Evolutionary conservation across 2,888 invertebrate species (phyloP), one percentile per base, ranked within the genome.

Genomic region (Camptogramma bilineatum): DNA sequence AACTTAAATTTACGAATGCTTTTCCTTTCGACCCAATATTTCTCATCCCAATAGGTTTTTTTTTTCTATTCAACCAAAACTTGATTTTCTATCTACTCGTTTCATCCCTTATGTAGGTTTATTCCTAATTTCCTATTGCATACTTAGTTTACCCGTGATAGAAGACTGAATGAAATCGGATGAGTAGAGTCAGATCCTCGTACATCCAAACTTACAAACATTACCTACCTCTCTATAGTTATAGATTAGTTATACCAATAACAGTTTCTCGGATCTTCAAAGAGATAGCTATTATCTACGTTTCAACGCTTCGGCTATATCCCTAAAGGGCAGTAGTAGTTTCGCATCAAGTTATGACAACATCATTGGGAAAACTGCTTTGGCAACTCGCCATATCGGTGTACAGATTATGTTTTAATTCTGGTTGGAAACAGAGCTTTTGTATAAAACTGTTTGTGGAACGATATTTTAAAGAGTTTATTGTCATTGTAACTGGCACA

Each of bases 401-500:
- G 65, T 66, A 62, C 64, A 57, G 66, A 62, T 63, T 64, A 67
- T 54, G 66, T 69, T 70, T 70, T 68, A 64, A 69, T 70, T 67
- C 58, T 62, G 47, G 65, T 62, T 66, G 56, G 52, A 63, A 63
- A 44, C 44, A 50, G 57, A 66, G 62, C 59, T 63, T 52, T 48
- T 52, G 60, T 58, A 53, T 76, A 76, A 76, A 77, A 75, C 68
- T n/a, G 71, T 69, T 73, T 24, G 4, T 24, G 3, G 73, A n/a
- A n/a, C n/a, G n/a, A n/a, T 73, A 66, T 64, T 71, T 59, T 58
- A 72, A 64, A 64, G 73, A 69, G 72, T 73, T 75, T 73, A 81
- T 75, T 83, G 77, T 77, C 75, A 75, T 78, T 78, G 77, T 74
- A 76, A 76, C 78, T 80, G 79, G 88, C 80, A 88, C 90, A 89